Evolutionary conservation across 2,797 vertebrate species (phyloP).

Genomic region (Tragelaphus eurycerus): DNA sequence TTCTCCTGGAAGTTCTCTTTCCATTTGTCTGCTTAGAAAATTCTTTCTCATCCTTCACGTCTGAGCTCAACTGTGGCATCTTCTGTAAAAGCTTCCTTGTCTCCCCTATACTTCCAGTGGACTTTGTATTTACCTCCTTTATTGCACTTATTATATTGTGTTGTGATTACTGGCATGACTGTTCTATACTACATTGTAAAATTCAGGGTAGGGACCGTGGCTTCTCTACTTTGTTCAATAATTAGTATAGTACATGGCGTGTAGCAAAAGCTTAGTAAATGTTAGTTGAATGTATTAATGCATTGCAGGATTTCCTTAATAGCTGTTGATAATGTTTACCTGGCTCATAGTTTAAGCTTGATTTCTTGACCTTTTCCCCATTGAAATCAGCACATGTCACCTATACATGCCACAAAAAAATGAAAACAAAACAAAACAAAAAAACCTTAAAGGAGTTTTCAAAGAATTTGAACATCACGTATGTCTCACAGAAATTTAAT

Average conservation of each 20-base stretch:
- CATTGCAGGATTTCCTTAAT: background rate
- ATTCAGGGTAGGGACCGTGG: background rate
- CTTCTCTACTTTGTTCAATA: slow-evolving; percentile 26
- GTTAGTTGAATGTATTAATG: background rate
- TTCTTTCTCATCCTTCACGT: background rate
- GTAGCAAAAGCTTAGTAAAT: background rate
- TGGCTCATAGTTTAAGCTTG: background rate
- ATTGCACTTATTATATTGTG: background rate
- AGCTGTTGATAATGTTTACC: slow-evolving; percentile 51
- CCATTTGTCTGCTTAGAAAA: slow-evolving; percentile 9
- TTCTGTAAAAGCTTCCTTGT: background rate
- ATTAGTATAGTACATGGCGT: background rate
- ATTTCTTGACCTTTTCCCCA: background rate
- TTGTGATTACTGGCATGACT: background rate
- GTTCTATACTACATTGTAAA: background rate
- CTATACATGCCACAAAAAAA: slow-evolving; percentile 50
- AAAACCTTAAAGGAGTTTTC: background rate
- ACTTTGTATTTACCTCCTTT: background rate
- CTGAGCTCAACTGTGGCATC: background rate
- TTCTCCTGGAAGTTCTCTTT: background rate
- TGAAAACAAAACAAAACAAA: background rate
- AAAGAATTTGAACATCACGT: background rate
- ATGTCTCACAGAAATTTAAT: slow-evolving; percentile 34
- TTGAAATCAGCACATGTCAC: background rate
- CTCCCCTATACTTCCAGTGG: background rate